Percentiles rank a stretch among this genome's conserved stretches.
phyloP scores from a whole-genome alignment of 2,797 vertebrate genomes.

The Poeciliopsis presidionis region DNA sequence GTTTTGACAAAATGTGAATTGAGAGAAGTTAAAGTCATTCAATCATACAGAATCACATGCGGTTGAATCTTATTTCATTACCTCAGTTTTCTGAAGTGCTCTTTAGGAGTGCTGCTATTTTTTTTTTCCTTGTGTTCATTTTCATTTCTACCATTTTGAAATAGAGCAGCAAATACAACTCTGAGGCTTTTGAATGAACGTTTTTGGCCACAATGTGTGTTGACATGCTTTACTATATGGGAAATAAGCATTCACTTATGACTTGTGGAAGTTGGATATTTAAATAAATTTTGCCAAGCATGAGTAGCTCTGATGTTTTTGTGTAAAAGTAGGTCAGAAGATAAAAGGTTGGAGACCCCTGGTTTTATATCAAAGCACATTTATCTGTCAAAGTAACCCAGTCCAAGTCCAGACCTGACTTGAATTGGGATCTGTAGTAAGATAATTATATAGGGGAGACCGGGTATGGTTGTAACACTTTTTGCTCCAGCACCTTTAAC shows the following conservation, averaged over 20 bases:
- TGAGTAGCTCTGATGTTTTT: not conserved
- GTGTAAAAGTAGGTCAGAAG: not conserved
- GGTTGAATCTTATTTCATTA: not conserved
- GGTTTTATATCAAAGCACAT: not conserved
- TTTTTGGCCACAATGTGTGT: not conserved
- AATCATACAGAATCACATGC: not conserved
- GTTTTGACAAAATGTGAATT: not conserved
- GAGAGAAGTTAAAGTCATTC: not conserved
- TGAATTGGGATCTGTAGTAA: not conserved
- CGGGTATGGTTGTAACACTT: no score
- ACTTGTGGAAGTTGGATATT: not conserved
- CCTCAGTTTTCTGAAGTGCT: not conserved
- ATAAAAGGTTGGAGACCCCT: not conserved
- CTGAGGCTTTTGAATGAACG: not conserved
- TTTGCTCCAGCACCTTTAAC: no score
- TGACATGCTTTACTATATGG: not conserved
- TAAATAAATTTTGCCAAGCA: not conserved
- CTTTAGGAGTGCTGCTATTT: not conserved
- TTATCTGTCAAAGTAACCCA: not conserved
- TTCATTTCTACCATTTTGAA: not conserved
- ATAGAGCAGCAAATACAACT: not conserved
- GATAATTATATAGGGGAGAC: no score
- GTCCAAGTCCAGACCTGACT: not conserved
- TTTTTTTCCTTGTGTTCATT: not conserved
- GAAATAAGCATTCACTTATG: not conserved